Evolutionary conservation across 2,797 vertebrate genomes (phyloP), one percentile per base, ranked within the genome.

Genomic region (Hybognathus amarus): DNA sequence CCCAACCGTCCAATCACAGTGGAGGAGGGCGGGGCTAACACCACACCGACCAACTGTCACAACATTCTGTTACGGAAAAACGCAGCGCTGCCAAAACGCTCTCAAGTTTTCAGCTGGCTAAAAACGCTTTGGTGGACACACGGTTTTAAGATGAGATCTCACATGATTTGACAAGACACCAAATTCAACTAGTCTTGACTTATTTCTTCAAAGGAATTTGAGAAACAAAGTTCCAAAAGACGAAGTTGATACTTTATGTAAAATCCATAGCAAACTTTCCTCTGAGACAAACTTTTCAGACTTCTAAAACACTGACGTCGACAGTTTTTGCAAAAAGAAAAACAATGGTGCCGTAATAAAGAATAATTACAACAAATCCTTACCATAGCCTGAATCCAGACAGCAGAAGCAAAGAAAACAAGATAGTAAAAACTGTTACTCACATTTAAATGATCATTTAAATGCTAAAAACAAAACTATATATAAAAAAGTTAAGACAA

Each of bases 331-430:
- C 38, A 8, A 69, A 45, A 70, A 27, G n/a, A 27, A 47, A 61
- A 11, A 6, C 6, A 50, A 36, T 8, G 6, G 47, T 38, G 50
- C 11, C 2, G 3, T 36, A 8, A 54, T 4, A 38, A 24, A 2
- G 12, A 54, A 8, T 15, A n/a, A n/a, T 42, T 1, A 56, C 5
- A 67, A 82, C 7, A 83, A 12, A 42, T 36, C 33, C 87, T 86
- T 83, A 86, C 87, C 87, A 88, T 88, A 68, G 87, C 87, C 87
- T 88, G 87, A 45, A 24, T 27, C 59, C 80, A 82, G 22, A 82
- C 22, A 74, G 69, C 17, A 50, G 18, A 83, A 13, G 40, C 30
- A 30, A 47, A 83, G 66, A 40, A 70, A 50, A 6, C 38, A n/a
- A 77, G 40, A 77, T 6, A 68, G 36, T 33, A 36, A 73, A 67